These are phyloP conservation scores for Varroa destructor DNA, from an alignment of 1,140 invertebrate species.

Conservation along the genomic window DNA sequence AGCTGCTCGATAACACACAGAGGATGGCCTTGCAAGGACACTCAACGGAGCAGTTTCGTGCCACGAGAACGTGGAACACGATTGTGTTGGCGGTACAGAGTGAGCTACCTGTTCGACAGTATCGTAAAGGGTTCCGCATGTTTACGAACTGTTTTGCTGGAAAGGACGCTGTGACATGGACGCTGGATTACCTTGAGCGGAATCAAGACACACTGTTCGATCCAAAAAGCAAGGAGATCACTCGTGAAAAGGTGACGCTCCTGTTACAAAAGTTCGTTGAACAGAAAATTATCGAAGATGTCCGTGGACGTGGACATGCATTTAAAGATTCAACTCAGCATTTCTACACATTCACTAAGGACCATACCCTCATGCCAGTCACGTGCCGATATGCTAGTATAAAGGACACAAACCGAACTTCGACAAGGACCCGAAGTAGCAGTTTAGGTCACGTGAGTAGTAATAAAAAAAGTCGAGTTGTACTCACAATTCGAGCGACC, in stretches of 20 bases:
- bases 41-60: constrained; percentile 14
- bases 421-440: background rate
- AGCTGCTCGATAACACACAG: too few species aligned
- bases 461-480: background rate
- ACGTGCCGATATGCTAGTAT: background rate
- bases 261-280: constrained; percentile 24
- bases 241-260: constrained; percentile 7
- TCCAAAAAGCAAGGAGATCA: constrained; percentile 11
- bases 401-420: background rate
- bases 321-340: constrained; percentile 16
- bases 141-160: constrained; percentile 16
- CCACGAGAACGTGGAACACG: constrained; percentile 16
- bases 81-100: background rate
- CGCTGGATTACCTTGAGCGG: constrained; percentile 1
- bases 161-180: constrained; percentile 14
- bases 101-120: background rate
- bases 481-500: background rate
- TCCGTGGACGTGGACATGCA: background rate
- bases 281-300: constrained; percentile 15
- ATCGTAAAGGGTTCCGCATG: constrained; percentile 2
- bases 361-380: background rate
- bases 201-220: background rate
- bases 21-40: too few species aligned
- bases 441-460: constrained; percentile 19
- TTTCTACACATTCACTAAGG: constrained; percentile 12